Evolutionary conservation across 2,797 vertebrate species (phyloP).

Genomic region (Cuniculus paca): DNA sequence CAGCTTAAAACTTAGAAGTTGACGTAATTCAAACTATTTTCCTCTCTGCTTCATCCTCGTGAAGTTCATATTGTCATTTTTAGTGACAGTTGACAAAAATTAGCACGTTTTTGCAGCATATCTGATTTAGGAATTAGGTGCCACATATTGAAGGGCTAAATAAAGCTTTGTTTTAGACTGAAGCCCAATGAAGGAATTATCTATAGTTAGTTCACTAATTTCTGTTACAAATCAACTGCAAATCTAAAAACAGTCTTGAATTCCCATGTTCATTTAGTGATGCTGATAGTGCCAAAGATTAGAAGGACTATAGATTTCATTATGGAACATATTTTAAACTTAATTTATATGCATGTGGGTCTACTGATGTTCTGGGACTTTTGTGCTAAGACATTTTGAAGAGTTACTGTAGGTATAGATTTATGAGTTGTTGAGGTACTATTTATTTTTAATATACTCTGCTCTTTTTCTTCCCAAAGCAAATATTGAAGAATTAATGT

Average conservation of each 20-base stretch:
- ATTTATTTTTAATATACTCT: slow-evolving; percentile 55
- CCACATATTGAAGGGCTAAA: background rate
- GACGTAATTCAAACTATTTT: background rate
- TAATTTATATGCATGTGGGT: background rate
- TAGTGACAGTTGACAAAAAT: background rate
- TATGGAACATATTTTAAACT: background rate
- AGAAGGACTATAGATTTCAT: slow-evolving; percentile 12
- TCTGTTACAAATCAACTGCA: background rate
- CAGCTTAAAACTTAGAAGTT: background rate
- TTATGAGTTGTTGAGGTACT: background rate
- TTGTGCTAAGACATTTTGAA: background rate
- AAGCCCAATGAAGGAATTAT: background rate
- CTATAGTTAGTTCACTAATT: background rate
- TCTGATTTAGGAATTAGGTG: background rate
- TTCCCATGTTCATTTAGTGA: background rate
- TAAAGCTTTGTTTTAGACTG: background rate
- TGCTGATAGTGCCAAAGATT: background rate
- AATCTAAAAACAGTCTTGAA: background rate
- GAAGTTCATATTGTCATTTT: background rate
- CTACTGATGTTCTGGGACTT: slow-evolving; percentile 21
- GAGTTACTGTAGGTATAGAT: background rate
- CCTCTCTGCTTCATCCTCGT: background rate
- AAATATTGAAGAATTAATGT: slow-evolving; percentile 28
- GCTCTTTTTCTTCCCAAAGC: slow-evolving; percentile 23
- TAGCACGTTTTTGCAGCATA: background rate